These are phyloP conservation scores for Lampris megalopsis DNA, from an alignment of 2,113 vertebrate species.

Conservation along the genomic window DNA sequence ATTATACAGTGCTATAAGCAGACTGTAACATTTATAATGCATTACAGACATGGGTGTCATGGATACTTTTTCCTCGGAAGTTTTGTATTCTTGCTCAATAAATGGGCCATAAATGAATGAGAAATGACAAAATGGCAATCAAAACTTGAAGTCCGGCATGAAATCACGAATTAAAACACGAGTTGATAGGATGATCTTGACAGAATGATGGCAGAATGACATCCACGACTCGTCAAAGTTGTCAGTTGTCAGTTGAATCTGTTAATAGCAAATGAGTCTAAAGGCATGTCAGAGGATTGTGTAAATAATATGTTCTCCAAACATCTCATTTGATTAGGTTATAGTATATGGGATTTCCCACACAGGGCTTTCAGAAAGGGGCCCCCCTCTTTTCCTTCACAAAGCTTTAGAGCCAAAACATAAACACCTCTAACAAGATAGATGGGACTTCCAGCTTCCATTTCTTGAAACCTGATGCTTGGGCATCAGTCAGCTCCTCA, in stretches of 20 bases:
- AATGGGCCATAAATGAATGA: too few relatives aligned
- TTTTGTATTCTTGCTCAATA: too few relatives aligned
- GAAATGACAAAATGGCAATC: too few relatives aligned
- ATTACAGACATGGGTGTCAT: too few relatives aligned
- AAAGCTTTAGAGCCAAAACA: constrained; percentile 34
- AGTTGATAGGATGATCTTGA: constrained; percentile 44
- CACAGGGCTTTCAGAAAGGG: constrained; percentile 73
- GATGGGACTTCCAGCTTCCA: constrained; percentile 35
- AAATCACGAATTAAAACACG: not conserved
- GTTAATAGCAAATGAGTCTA: constrained; percentile 47
- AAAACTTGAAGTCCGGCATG: too few relatives aligned
- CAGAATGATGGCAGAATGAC: constrained; percentile 38
- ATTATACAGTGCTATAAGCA: too few relatives aligned
- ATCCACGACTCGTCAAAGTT: constrained; percentile 6
- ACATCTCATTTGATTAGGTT: constrained; percentile 69
- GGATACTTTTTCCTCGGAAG: too few relatives aligned
- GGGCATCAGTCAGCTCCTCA: constrained; percentile 47
- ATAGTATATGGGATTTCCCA: constrained; percentile 62
- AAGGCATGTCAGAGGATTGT: constrained; percentile 39
- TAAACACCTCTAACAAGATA: constrained; percentile 35
- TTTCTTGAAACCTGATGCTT: constrained; percentile 54
- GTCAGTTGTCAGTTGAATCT: constrained; percentile 20
- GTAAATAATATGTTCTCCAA: constrained; percentile 52
- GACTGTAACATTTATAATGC: too few relatives aligned
- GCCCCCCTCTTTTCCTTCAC: constrained; percentile 36